Base-by-base conservation (phyloP, 2,797 vertebrate genomes). In the Hippocampus kuda region DNA sequence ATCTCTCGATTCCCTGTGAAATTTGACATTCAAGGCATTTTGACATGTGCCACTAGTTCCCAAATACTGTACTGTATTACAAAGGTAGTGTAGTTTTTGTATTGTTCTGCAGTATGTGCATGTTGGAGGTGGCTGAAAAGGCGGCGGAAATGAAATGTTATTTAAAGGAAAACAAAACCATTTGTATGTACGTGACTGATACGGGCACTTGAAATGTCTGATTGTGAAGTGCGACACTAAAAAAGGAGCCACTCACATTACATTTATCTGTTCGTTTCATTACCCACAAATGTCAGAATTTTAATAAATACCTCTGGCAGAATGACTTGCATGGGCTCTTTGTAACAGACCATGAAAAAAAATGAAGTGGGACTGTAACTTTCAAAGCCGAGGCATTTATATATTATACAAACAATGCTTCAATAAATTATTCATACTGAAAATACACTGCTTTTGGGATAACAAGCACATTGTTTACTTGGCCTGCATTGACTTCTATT, bases 1-100 rank as follows among this genome's bases (percentile, higher is more conserved):
- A 89, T 88, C 79, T 83, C 78, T 81, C 68, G 69, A 67, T 83
- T 86, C 71, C 16, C 48, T 49, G 48, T 49, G 48, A 49, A 13
- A 48, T 65, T 51, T 75, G 67, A 77, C 80, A 80, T 86, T 63
- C 6, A 44, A 49, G 48, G 48, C 48, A 49, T 49, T 49, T 49
- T 18, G 15, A 49, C 48, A 49, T 49, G 48, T 18, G 16, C 48
- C 48, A 51, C 49, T 8, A 8, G 11, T 13, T 46, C 12, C 2
- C 12, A 46, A 46, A 16, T 13, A 10, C 44, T 38, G 34, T 16
- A 16, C 12, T 51, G 20, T 59, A 15, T 27, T 16, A 59, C 4
- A 27, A 59, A 27, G 26, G 26, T 27, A 30, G 12, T 60, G 27
- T 34, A 11, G 57, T 12, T 3, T 20, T 61, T 16, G 3, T 61